These are phyloP conservation scores for Triops longicaudatus DNA, from an alignment of 1,140 invertebrate genomes.

Conservation along the genomic window DNA sequence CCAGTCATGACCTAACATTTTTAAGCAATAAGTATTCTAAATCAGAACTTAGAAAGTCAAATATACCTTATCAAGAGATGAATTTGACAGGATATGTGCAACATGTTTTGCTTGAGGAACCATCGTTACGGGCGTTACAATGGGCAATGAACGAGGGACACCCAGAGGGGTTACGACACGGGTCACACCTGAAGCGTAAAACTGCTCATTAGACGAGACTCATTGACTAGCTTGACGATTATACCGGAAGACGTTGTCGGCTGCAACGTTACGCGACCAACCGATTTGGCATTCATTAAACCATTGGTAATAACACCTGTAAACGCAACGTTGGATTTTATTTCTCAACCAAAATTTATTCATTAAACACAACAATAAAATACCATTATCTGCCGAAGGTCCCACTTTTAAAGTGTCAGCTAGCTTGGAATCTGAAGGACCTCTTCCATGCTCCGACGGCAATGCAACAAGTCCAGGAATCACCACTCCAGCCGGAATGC, in stretches of 20 bases:
- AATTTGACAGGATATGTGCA: conserved; percentile 26
- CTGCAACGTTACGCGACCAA: background rate
- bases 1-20: conserved; percentile 16
- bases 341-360: too few relatives aligned
- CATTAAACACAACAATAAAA: background rate
- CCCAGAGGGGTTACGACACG: conserved; percentile 26
- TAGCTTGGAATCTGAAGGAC: background rate
- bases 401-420: background rate
- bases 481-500: conserved; percentile 26
- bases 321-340: too few relatives aligned
- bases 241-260: background rate
- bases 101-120: conserved; percentile 23
- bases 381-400: background rate
- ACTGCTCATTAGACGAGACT: background rate
- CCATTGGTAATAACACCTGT: background rate
- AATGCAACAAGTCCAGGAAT: conserved; percentile 26
- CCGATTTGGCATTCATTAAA: background rate
- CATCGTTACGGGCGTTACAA: conserved; percentile 25
- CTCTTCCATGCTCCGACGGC: conserved; percentile 17
- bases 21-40: background rate
- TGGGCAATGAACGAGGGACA: conserved; percentile 25
- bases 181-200: background rate
- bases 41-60: background rate
- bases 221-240: background rate
- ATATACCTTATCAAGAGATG: conserved; percentile 25